Percentiles rank a stretch among this genome's conserved stretches.
Conservation (phyloP, 2,888 invertebrate species). For the Helobdella robusta region DNA sequence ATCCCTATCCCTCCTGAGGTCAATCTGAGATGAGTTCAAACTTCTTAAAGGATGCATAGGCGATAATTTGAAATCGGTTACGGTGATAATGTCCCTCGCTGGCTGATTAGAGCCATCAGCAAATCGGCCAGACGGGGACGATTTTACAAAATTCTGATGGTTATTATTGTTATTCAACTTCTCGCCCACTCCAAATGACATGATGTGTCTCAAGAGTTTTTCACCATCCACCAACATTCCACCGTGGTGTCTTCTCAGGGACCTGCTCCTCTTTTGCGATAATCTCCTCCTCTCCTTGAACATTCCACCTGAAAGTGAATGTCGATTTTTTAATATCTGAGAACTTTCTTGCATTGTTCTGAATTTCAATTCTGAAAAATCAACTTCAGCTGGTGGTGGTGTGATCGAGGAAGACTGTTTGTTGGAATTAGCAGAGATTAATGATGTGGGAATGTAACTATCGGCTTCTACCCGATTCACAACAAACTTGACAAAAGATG, state of each 20-base stretch:
- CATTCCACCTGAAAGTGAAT: not conserved
- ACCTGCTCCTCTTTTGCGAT: slow-evolving; percentile 13
- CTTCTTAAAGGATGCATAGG: slow-evolving; percentile 10
- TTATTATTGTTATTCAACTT: no score
- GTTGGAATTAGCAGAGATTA: not conserved
- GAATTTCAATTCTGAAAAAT: slow-evolving; percentile 14
- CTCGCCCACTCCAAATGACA: slow-evolving; percentile 7
- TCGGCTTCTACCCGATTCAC: slow-evolving; percentile 23
- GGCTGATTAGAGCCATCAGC: no score
- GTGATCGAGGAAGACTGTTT: not conserved
- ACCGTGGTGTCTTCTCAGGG: slow-evolving; percentile 3
- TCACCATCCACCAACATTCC: slow-evolving; percentile 12
- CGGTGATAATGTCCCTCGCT: slow-evolving; percentile 19
- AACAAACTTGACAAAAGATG: slow-evolving; percentile 24
- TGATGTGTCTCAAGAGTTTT: slow-evolving; percentile 17
- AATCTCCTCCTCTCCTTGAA: slow-evolving; percentile 16
- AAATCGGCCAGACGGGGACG: no score
- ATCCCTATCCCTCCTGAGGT: slow-evolving; percentile 4
- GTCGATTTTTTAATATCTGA: no score
- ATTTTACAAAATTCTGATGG: no score
- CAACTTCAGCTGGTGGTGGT: not conserved
- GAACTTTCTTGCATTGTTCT: no score
- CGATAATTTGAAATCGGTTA: slow-evolving; percentile 23
- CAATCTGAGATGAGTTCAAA: slow-evolving; percentile 17
- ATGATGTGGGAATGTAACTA: not conserved